Evolutionary conservation across 1,140 invertebrate species (phyloP).

Genomic region (Drosophila dunni): DNA sequence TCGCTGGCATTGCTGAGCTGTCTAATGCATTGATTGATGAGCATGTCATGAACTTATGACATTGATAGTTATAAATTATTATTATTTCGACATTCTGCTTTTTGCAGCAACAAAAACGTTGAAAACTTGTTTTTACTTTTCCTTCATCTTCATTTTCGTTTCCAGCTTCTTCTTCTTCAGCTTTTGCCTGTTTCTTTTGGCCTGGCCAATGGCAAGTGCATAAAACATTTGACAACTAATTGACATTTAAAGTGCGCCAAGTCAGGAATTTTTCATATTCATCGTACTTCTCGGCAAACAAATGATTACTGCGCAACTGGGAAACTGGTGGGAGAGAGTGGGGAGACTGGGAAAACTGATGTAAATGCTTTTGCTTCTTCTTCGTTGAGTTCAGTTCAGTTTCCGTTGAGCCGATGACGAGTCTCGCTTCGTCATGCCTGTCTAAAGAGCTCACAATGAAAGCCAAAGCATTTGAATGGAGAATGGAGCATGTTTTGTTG

Average conservation of each 20-base stretch:
- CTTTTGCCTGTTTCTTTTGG: constrained; percentile 1
- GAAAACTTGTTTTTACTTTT: constrained; percentile 38
- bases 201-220: constrained; percentile 20
- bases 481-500: constrained; percentile 36
- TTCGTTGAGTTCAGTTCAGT: background rate
- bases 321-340: background rate
- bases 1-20: constrained; percentile 51
- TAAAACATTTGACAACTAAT: constrained; percentile 76
- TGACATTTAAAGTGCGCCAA: constrained; percentile 73
- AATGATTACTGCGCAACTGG: constrained; percentile 37
- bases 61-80: constrained; percentile 83
- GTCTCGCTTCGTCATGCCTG: constrained; percentile 22
- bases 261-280: constrained; percentile 3
- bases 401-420: constrained; percentile 4
- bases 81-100: constrained; percentile 76
- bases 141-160: background rate
- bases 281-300: constrained; percentile 11
- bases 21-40: constrained; percentile 82
- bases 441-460: constrained; percentile 32
- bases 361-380: constrained; percentile 13
- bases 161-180: background rate
- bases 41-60: constrained; percentile 82
- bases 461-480: constrained; percentile 46
- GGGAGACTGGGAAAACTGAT: background rate
- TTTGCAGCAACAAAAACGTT: constrained; percentile 48